Base-by-base conservation (phyloP, 1,140 invertebrate species). In the Frieseomelitta varia region DNA sequence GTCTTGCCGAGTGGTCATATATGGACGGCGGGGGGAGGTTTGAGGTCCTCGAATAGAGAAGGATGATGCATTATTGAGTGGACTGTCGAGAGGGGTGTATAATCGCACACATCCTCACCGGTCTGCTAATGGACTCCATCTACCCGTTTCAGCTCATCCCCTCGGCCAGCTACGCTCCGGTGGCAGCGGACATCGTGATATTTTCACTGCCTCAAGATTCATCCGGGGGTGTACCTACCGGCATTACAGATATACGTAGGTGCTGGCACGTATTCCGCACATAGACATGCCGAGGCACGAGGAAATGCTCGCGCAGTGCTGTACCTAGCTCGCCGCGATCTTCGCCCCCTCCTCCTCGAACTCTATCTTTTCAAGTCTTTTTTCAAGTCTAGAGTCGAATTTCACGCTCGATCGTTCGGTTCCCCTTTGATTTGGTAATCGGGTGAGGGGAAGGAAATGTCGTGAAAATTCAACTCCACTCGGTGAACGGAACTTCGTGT, bases 31-130 rank as follows among this genome's bases (percentile, higher is more conserved):
- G 30, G 30, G 85, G 74, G 81, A 72, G 81, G 88, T 89, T 89
- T 87, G 87, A 85, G 87, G 84, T 85, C 86, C 81, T 85, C 85
- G 85, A 80, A 87, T 87, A 85, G 86, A 86, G 91, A 86, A 87
- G 90, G 90, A 90, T 93, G 93, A 93, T 94, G 92, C 92, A 93
- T 93, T 93, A 94, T 94, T 93, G 92, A 93, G 93, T 94, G 92
- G 92, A 91, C 89, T 84, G 91, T 90, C 85, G 81, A 8, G 58
- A 27, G 30, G 68, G 55, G 79, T 90, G 92, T 93, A 91, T 93
- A 94, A 93, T 93, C 93, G 89, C 91, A 93, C 91, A 93, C 92
- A 93, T 92, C 86, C 91, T 90, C 88, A 85, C 84, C 77, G 88
- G 85, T 88, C 91, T 81, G 93, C 91, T 93, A 93, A 93, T 93